phyloP scores from a whole-genome alignment of 2,797 vertebrate species.

The Simalia tracyae region DNA sequence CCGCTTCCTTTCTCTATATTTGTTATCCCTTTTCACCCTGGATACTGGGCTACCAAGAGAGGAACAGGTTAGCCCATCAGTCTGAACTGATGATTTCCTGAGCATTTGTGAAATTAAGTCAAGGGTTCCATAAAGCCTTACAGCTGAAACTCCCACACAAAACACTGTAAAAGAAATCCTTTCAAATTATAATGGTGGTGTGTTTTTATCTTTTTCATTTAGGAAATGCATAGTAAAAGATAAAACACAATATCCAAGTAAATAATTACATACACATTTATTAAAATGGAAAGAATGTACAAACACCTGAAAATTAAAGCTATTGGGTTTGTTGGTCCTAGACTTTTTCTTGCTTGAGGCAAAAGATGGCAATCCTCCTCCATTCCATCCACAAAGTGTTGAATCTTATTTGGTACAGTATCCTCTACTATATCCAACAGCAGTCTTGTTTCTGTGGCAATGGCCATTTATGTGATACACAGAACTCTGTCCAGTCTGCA shows the following conservation, averaged over 20 bases:
- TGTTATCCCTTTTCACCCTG: neutral
- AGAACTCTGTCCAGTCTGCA: neutral
- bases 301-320: constrained; percentile 10
- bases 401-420: neutral
- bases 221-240: neutral
- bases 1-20: too few relatives aligned
- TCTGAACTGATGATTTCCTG: neutral
- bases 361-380: neutral
- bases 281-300: constrained; percentile 19
- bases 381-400: neutral
- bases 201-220: neutral
- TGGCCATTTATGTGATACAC: neutral
- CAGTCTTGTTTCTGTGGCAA: neutral
- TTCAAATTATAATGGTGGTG: neutral
- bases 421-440: neutral
- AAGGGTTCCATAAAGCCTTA: neutral
- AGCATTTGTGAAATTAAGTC: neutral
- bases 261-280: constrained; percentile 47
- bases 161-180: neutral
- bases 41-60: neutral
- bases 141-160: neutral
- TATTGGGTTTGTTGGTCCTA: neutral
- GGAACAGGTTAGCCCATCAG: neutral
- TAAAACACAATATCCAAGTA: neutral
- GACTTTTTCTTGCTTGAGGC: neutral